Conservation (phyloP, 2,113 vertebrate species). For the Lophura nycthemera region DNA sequence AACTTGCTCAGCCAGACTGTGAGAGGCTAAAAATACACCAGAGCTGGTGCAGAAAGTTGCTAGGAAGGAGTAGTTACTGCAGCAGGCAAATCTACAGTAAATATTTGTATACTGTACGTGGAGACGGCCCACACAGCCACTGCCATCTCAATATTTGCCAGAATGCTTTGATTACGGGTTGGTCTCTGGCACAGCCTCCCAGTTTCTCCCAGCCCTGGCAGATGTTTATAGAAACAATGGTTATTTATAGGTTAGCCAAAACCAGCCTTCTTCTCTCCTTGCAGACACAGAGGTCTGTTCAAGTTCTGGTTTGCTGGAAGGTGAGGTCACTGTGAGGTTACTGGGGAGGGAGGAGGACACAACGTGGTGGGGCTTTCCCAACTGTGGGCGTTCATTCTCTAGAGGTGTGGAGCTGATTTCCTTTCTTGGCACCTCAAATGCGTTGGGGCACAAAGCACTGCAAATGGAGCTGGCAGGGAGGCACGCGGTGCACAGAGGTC, state of each 20-base stretch:
- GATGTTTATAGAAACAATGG: slow-evolving; percentile 43
- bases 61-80: background rate
- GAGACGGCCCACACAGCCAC: slow-evolving; percentile 47
- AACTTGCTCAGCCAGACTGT: background rate
- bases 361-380: background rate
- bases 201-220: slow-evolving; percentile 34
- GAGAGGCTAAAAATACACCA: slow-evolving; percentile 26
- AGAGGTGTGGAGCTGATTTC: background rate
- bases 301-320: background rate
- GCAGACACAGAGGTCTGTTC: background rate
- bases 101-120: slow-evolving; percentile 54
- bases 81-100: slow-evolving; percentile 59
- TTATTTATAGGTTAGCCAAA: slow-evolving; percentile 51
- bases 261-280: background rate
- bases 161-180: slow-evolving; percentile 39
- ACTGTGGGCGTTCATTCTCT: background rate
- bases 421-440: background rate
- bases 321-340: background rate
- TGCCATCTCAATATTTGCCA: slow-evolving; percentile 46
- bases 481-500: background rate
- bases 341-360: background rate
- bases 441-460: background rate
- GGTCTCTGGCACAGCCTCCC: slow-evolving; percentile 51
- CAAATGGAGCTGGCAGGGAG: background rate
- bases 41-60: slow-evolving; percentile 37